Percentiles rank a stretch among this genome's conserved stretches.
Conservation (phyloP, 2,797 vertebrate species). For the Hylomyscus alleni region DNA sequence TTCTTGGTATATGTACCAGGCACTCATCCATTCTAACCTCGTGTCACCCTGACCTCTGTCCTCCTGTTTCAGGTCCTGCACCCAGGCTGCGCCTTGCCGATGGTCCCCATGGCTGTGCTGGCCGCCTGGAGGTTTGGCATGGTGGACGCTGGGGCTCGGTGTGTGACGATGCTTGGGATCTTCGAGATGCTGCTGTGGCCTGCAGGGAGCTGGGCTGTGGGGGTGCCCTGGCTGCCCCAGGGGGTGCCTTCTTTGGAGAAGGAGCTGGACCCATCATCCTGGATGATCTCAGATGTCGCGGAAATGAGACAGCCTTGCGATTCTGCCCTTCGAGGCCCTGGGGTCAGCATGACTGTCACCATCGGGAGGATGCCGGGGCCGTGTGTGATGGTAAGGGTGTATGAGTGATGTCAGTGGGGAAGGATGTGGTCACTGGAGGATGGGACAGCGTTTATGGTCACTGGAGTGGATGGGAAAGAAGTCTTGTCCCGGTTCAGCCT, state of each 20-base stretch:
- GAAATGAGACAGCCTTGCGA: constrained; percentile 81
- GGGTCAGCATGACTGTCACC: constrained; percentile 86
- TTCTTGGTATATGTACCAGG: no score
- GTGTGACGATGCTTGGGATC: constrained; percentile 87
- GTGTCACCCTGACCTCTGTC: not conserved
- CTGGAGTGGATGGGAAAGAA: not conserved
- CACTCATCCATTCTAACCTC: accelerated
- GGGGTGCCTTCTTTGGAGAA: constrained; percentile 86
- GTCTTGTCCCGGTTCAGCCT: accelerated
- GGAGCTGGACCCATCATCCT: constrained; percentile 85
- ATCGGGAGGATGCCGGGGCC: constrained; percentile 80
- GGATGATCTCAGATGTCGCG: constrained; percentile 86
- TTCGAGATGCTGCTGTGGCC: constrained; percentile 78
- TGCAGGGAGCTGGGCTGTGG: constrained; percentile 87
- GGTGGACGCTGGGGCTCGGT: constrained; percentile 85
- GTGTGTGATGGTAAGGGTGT: constrained; percentile 84
- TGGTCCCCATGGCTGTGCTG: constrained; percentile 79
- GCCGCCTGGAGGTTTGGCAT: constrained; percentile 86
- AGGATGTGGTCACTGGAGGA: accelerated
- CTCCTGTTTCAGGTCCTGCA: constrained; percentile 56
- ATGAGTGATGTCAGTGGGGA: accelerated
- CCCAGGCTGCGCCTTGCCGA: constrained; percentile 81
- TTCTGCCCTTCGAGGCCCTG: constrained; percentile 79
- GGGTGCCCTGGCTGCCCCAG: constrained; percentile 73
- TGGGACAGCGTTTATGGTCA: accelerated